phyloP scores from a whole-genome alignment of 2,113 vertebrate species.

The Pelodiscus sinensis region DNA sequence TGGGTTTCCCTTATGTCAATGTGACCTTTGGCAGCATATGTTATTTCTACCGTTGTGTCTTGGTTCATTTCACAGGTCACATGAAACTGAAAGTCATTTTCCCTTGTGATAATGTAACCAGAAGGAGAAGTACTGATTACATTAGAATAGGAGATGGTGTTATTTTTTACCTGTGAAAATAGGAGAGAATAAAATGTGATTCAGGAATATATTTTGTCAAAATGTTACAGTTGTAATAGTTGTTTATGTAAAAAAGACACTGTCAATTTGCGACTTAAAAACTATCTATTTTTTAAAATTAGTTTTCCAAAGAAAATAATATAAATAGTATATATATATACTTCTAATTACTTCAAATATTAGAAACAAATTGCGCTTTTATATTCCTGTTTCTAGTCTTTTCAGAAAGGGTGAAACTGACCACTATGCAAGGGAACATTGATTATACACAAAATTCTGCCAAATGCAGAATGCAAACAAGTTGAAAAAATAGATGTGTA shows the following conservation, averaged over 20 bases:
- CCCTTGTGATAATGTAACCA: conserved; percentile 19
- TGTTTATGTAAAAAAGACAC: background rate
- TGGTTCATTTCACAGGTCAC: conserved; percentile 47
- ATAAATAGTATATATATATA: background rate
- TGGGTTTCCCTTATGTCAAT: background rate
- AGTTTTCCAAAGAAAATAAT: background rate
- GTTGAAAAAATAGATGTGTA: background rate
- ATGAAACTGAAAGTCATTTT: conserved; percentile 21
- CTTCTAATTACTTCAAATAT: background rate
- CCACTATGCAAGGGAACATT: background rate
- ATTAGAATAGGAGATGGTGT: conserved; percentile 48
- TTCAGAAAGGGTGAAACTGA: background rate
- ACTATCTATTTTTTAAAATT: background rate
- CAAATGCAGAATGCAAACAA: background rate
- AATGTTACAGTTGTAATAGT: background rate
- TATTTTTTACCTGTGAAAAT: conserved; percentile 3
- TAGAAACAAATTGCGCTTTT: background rate
- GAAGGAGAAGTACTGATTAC: conserved; percentile 7
- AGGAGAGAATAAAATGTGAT: background rate
- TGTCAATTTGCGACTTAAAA: background rate
- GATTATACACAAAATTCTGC: background rate
- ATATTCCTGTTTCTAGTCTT: background rate
- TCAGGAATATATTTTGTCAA: background rate
- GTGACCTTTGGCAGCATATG: conserved; percentile 15
- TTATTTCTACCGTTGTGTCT: conserved; percentile 26